Evolutionary conservation across 1,140 invertebrate species (phyloP).

Genomic region (Ectropis grisescens): DNA sequence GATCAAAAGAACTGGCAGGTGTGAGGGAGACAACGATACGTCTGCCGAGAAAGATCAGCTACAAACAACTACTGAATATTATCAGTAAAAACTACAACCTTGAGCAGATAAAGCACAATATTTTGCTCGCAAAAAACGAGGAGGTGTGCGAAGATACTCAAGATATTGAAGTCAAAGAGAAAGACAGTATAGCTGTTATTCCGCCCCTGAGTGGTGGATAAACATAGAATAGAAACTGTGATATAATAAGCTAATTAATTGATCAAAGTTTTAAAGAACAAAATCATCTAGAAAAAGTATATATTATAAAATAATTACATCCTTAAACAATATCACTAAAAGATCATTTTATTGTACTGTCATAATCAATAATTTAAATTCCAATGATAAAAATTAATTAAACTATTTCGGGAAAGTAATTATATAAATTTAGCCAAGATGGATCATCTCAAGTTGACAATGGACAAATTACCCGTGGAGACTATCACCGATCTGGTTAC

Average conservation of each 20-base stretch:
- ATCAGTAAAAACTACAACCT: slow-evolving; percentile 76
- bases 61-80: slow-evolving; percentile 69
- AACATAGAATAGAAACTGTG: too few relatives aligned
- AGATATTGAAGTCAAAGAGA: slow-evolving; percentile 73
- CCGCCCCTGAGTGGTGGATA: slow-evolving; percentile 91
- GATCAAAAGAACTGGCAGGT: slow-evolving; percentile 85
- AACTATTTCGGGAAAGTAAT: too few relatives aligned
- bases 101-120: slow-evolving; percentile 75
- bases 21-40: slow-evolving; percentile 65
- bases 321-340: too few relatives aligned
- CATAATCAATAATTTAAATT: too few relatives aligned
- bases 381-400: too few relatives aligned
- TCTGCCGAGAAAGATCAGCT: slow-evolving; percentile 66
- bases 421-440: too few relatives aligned
- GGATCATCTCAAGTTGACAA: slow-evolving; percentile 78
- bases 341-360: too few relatives aligned
- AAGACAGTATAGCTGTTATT: slow-evolving; percentile 87
- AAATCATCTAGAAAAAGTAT: too few relatives aligned
- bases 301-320: too few relatives aligned
- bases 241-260: not conserved
- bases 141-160: slow-evolving; percentile 74
- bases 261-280: too few relatives aligned
- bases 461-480: slow-evolving; percentile 78
- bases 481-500: slow-evolving; percentile 77
- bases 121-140: slow-evolving; percentile 87